A percentile compares a stretch with the other conserved stretches of the same genome.
Evolutionary conservation across 2,888 invertebrate species (phyloP).

Genomic region (Litoditis marina): DNA sequence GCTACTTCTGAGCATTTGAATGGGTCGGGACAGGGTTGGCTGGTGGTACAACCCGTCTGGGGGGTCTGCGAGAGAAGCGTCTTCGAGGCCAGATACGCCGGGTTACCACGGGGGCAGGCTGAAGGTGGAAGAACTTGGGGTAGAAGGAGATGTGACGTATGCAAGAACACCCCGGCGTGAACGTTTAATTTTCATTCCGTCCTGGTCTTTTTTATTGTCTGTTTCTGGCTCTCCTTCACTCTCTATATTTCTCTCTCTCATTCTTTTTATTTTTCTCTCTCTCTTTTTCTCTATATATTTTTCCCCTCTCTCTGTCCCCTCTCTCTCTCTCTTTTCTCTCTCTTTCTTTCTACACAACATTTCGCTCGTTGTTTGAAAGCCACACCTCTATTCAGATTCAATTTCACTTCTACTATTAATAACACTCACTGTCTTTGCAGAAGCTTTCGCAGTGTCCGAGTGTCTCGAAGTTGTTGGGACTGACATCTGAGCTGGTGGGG

Average conservation of each 20-base stretch:
- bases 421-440: slow-evolving; percentile 45
- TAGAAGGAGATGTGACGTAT: too few relatives aligned
- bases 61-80: slow-evolving; percentile 23
- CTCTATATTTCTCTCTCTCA: too few relatives aligned
- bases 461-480: slow-evolving; percentile 47
- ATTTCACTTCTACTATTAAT: too few relatives aligned
- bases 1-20: slow-evolving; percentile 43
- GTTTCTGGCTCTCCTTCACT: too few relatives aligned
- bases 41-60: slow-evolving; percentile 36
- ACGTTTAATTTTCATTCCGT: too few relatives aligned
- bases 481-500: slow-evolving; percentile 38
- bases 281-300: too few relatives aligned
- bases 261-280: too few relatives aligned
- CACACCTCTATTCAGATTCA: background rate
- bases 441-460: slow-evolving; percentile 45
- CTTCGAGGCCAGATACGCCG: slow-evolving; percentile 34
- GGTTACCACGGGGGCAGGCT: slow-evolving; percentile 47
- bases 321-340: too few relatives aligned
- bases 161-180: too few relatives aligned
- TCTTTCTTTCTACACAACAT: background rate
- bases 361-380: too few relatives aligned
- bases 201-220: background rate
- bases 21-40: slow-evolving; percentile 40
- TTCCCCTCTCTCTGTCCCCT: too few relatives aligned
- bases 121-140: slow-evolving; percentile 8